Percentiles rank a stretch among this genome's conserved stretches.
Conservation (phyloP, 2,113 vertebrate species). For the Origma solitaria region DNA sequence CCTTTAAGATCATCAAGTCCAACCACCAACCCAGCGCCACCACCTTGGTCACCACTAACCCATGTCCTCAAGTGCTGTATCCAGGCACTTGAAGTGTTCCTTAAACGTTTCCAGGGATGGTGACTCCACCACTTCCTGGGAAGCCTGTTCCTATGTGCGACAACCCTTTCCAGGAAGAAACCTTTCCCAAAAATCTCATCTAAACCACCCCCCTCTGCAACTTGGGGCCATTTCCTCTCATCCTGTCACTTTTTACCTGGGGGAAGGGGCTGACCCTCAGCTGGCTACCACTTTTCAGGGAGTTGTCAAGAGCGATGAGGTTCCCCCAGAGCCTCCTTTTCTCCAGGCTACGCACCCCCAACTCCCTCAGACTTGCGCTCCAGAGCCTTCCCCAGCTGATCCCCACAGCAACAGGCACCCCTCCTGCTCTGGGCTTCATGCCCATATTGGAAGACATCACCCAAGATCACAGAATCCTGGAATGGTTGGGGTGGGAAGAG, state of each 20-base stretch:
- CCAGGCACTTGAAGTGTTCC: not conserved
- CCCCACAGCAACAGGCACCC: not conserved
- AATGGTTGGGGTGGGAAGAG: not conserved
- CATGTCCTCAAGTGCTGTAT: not conserved
- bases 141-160: accelerated
- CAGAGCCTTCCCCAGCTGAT: not conserved
- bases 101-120: not conserved
- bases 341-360: not conserved
- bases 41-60: not conserved
- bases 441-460: accelerated
- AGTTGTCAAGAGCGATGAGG: not conserved
- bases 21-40: not conserved
- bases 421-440: not conserved
- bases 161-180: not conserved
- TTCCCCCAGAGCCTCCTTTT: not conserved
- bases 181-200: not conserved
- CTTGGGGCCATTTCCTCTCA: not conserved
- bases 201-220: not conserved
- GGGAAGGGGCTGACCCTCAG: not conserved
- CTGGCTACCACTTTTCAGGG: not conserved
- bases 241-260: not conserved
- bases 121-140: not conserved
- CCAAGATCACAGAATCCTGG: not conserved
- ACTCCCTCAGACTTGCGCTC: not conserved
- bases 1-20: not conserved